Percentiles rank a stretch among this genome's conserved stretches.
These are phyloP conservation scores for Huso huso DNA, from an alignment of 2,797 vertebrate species.

Conservation along the genomic window DNA sequence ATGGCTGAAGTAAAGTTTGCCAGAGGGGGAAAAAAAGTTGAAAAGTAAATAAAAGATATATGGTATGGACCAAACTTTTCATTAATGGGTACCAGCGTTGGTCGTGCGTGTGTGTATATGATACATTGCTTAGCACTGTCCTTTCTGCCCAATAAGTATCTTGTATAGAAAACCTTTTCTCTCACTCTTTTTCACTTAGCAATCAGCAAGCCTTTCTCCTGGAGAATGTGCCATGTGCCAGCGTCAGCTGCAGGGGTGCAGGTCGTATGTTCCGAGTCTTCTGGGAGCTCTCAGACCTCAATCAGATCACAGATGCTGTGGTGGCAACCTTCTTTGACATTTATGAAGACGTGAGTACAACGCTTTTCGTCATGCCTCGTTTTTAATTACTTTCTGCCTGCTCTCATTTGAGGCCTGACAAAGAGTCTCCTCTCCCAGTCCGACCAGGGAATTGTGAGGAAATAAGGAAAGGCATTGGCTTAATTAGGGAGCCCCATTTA, in stretches of 20 bases:
- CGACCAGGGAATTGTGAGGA: conserved; percentile 16
- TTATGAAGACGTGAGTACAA: conserved; percentile 89
- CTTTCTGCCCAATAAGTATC: conserved; percentile 4
- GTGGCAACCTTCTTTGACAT: conserved; percentile 93
- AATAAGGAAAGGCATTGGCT: conserved; percentile 26
- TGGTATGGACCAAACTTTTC: too few relatives aligned
- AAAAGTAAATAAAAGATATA: too few relatives aligned
- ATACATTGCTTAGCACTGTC: not conserved
- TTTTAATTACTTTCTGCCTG: conserved; percentile 10
- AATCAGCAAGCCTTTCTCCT: conserved; percentile 82
- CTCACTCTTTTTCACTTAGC: conserved; percentile 46
- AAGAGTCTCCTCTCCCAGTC: conserved; percentile 8
- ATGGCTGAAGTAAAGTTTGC: too few relatives aligned
- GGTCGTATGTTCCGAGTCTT: conserved; percentile 80
- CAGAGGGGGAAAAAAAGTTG: too few relatives aligned
- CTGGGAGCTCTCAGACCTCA: conserved; percentile 84
- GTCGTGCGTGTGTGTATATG: not conserved
- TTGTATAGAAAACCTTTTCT: not conserved
- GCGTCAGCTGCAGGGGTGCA: conserved; percentile 51
- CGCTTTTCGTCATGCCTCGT: not conserved
- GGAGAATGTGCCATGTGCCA: conserved; percentile 81
- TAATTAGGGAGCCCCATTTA: conserved; percentile 21
- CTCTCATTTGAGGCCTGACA: conserved; percentile 12
- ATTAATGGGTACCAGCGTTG: too few relatives aligned
- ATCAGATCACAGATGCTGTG: conserved; percentile 71